Conservation (phyloP, 2,113 vertebrate species). For the Bubalus kerabau region DNA sequence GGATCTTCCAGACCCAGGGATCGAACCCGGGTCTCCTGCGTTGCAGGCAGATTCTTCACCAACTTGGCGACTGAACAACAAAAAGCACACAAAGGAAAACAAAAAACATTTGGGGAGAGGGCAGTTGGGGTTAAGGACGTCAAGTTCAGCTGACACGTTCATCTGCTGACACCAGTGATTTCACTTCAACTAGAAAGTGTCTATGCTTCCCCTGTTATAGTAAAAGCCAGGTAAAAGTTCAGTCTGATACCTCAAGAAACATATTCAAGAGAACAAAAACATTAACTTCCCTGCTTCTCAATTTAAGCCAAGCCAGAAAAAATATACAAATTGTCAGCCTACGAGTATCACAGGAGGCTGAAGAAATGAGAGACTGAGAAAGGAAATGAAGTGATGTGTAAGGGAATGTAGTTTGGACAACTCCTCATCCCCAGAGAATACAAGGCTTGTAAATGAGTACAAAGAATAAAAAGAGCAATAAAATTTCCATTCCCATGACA, state of each 20-base stretch:
- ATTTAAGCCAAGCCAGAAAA: conserved; percentile 44
- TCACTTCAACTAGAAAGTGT: neutral
- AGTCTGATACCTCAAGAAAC: conserved; percentile 14
- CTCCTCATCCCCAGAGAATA: neutral
- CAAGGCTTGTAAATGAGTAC: neutral
- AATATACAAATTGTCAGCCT: conserved; percentile 35
- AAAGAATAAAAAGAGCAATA: neutral
- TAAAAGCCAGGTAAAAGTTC: conserved; percentile 28
- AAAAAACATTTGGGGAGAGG: neutral
- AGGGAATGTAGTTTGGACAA: neutral
- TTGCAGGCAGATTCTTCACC: neutral
- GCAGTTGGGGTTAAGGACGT: neutral
- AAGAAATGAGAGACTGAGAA: conserved; percentile 5
- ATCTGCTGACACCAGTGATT: neutral
- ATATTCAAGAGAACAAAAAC: conserved; percentile 39
- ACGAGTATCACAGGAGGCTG: neutral
- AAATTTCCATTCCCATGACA: neutral
- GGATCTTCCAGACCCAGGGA: neutral
- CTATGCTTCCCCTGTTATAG: neutral
- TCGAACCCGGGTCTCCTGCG: fast-evolving
- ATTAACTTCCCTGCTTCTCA: conserved; percentile 11
- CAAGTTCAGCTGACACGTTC: neutral
- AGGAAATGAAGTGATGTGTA: neutral
- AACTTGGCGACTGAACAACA: neutral
- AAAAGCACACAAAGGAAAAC: neutral